Evolutionary conservation across 2,797 vertebrate species (phyloP), one percentile per base, ranked within the genome.

Genomic region (Pangasius mekongensis): DNA sequence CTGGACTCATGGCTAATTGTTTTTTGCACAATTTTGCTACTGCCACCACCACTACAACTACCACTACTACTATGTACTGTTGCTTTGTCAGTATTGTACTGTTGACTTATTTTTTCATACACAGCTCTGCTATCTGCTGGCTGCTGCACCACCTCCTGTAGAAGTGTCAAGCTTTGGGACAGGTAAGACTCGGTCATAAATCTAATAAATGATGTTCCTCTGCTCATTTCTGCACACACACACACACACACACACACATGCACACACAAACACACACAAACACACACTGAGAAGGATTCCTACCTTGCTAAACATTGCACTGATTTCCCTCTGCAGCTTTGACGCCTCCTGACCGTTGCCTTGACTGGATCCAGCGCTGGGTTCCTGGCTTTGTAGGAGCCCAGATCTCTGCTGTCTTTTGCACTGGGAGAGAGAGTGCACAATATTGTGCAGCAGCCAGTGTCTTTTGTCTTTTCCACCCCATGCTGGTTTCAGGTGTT

Each of bases 331-430:
- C 83, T 83, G 43, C 93, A 96, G 95, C 92, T 96, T 96, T 90
- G 95, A 96, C 83, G 91, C 95, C 87, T 96, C 95, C 91, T 96
- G 95, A 96, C 95, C 91, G 52, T 87, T 89, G 92, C 87, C 86
- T 88, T 89, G 83, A 89, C 56, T 88, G 88, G 88, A 91, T 89
- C 66, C 73, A 47, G 16, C 33, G 36, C 54, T 84, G 91, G 86
- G 62, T 87, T 77, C 84, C 91, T 86, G 88, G 83, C 80, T 77
- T 83, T 85, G 77, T 33, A 88, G 78, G 87, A 84, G 85, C 82
- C 69, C 85, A 74, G 89, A 87, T 43, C 78, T 86, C 83, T 89
- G 62, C 87, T 78, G 84, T 90, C 80, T 81, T 82, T 80, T 88
- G 86, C 83, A 87, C 83, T 86, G 83, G 73, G 73, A 87, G 87